A percentile compares a stretch with the other conserved stretches of the same genome.
Conservation (phyloP, 1,140 invertebrate species). For the Ooceraea biroi region DNA sequence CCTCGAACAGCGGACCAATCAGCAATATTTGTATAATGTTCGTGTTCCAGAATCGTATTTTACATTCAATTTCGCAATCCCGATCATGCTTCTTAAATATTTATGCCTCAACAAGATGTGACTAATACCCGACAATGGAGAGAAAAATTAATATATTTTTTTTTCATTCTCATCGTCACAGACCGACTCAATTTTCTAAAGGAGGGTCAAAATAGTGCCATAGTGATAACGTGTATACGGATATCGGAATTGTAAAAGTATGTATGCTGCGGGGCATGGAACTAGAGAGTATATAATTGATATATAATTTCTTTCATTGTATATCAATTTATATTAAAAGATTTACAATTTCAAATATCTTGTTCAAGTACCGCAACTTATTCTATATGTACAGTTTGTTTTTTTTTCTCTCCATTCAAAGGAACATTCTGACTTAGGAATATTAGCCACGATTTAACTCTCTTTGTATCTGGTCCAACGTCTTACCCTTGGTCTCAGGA, state of each 20-base stretch:
- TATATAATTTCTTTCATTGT: not conserved
- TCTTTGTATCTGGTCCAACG: constrained; percentile 93
- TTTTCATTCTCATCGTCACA: too few species aligned
- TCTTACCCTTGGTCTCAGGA: constrained; percentile 96
- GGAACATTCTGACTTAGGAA: not conserved
- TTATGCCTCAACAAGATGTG: not conserved
- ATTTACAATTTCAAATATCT: constrained; percentile 9
- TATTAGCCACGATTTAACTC: constrained; percentile 84
- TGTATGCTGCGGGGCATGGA: too few species aligned
- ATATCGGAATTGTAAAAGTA: too few species aligned
- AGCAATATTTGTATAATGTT: not conserved
- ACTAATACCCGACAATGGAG: too few species aligned
- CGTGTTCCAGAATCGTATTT: not conserved
- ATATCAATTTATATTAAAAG: not conserved
- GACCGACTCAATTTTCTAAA: too few species aligned
- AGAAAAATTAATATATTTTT: too few species aligned
- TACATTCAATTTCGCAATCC: not conserved
- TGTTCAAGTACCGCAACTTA: not conserved
- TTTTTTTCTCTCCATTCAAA: not conserved
- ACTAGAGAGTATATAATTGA: not conserved
- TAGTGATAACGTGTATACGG: too few species aligned
- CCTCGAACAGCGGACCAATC: not conserved
- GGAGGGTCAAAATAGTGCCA: too few species aligned
- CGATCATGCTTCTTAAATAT: not conserved
- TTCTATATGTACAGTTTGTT: constrained; percentile 22